Conservation (phyloP, 2,888 invertebrate genomes). For the Protonemura montana region DNA sequence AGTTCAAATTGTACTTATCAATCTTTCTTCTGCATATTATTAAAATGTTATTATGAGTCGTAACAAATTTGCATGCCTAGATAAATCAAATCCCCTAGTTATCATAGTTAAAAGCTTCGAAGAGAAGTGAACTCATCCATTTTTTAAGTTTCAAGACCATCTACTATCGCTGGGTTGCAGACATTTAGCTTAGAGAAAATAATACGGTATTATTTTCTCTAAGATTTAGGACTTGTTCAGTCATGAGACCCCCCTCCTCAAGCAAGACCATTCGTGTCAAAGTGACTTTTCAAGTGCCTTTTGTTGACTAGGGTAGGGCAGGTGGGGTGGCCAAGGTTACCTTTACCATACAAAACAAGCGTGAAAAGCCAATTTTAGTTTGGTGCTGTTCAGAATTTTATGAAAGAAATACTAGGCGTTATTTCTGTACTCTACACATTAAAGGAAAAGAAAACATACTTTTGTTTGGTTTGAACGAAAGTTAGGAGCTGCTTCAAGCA, state of each 20-base stretch:
- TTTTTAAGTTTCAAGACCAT: too few relatives aligned
- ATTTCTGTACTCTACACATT: not conserved
- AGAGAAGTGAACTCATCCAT: too few relatives aligned
- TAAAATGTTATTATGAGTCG: not conserved
- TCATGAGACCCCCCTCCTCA: not conserved
- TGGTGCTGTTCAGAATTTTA: not conserved
- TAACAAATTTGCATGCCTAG: not conserved
- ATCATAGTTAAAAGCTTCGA: not conserved
- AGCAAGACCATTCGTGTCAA: not conserved
- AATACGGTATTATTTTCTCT: too few relatives aligned
- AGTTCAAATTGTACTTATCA: not conserved
- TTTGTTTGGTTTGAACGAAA: not conserved
- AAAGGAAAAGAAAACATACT: not conserved
- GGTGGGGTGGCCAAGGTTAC: not conserved
- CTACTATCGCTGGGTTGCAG: not conserved
- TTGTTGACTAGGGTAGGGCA: not conserved
- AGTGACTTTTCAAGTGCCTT: conserved; percentile 12
- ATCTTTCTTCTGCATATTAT: too few relatives aligned
- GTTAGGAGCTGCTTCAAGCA: not conserved
- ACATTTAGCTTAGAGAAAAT: too few relatives aligned
- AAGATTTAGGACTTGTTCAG: too few relatives aligned
- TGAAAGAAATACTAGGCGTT: not conserved
- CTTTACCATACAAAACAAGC: not conserved
- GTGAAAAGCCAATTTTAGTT: not conserved
- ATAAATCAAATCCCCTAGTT: not conserved